Evolutionary conservation across 2,888 invertebrate species (phyloP), one percentile per base, ranked within the genome.

Genomic region (Patella pellucida): DNA sequence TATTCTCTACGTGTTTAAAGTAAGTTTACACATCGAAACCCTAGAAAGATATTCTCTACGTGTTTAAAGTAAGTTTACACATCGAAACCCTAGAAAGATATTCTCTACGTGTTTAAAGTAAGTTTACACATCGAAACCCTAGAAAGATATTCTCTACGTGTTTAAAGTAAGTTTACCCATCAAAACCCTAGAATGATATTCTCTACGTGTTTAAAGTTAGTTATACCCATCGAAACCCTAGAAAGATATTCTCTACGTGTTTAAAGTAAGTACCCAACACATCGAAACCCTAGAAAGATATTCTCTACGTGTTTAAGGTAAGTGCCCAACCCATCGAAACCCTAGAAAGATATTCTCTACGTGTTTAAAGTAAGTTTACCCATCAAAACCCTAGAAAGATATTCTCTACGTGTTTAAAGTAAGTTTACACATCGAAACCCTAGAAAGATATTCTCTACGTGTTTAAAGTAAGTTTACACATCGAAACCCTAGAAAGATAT

Each of bases 391-490:
- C 90, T 15, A 81, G 89, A 62, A 86, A 87, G 76, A 85, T 87
- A 12, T 90, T 91, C 78, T 81, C 86, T 52, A 85, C 88, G 16
- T 89, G 89, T 79, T 83, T 91, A 11, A 89, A 86, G 90, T 91
- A 84, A 80, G 82, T 79, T n/a, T n/a, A n/a, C 89, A 19, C 91
- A 91, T 79, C 83, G 87, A 70, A 90, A 91, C 83, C 88, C 90
- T 15, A 81, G 89, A 62, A 86, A 87, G 76, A 85, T 87, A 12
- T 90, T 91, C 78, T 81, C 86, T 52, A 85, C 88, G 16, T 89
- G 89, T 79, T 83, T 91, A 11, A 89, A 86, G 90, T 91, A 84
- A 80, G 82, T 79, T n/a, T n/a, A n/a, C 89, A 19, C 91, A 91
- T 79, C 83, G 87, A 70, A 90, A 91, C 83, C 88, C 90, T 15